These are phyloP conservation scores for Scylla paramamosain DNA, from an alignment of 1,140 invertebrate genomes.

Conservation along the genomic window DNA sequence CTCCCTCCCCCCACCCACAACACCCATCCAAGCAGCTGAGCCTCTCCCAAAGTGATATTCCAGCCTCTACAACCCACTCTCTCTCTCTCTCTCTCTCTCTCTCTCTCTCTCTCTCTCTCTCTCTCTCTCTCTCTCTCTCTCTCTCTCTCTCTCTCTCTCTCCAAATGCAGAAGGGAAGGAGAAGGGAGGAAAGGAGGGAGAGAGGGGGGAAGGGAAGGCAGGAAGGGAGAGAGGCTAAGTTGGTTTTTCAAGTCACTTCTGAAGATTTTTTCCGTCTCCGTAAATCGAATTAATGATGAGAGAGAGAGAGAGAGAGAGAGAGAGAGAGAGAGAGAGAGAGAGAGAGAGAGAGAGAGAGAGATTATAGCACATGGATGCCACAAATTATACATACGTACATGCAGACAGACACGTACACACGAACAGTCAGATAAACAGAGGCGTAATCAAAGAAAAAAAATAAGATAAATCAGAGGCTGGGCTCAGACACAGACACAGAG, in stretches of 20 bases:
- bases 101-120: neutral
- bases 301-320: slow-evolving; percentile 20
- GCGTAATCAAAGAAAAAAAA: too few relatives aligned
- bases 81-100: neutral
- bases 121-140: neutral
- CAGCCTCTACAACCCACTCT: neutral
- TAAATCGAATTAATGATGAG: slow-evolving; percentile 15
- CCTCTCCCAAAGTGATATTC: neutral
- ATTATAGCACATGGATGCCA: neutral
- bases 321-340: slow-evolving; percentile 20
- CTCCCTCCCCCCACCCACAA: neutral
- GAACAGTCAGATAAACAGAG: neutral
- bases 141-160: neutral
- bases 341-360: slow-evolving; percentile 18
- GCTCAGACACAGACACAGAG: too few relatives aligned
- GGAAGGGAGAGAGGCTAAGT: too few relatives aligned
- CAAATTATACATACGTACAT: too few relatives aligned
- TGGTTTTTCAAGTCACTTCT: too few relatives aligned
- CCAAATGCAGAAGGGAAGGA: too few relatives aligned
- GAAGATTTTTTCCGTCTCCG: neutral
- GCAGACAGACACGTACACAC: neutral
- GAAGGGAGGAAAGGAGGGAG: too few relatives aligned
- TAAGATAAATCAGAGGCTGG: too few relatives aligned
- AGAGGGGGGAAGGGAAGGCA: too few relatives aligned
- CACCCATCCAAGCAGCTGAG: too few relatives aligned